Percentiles rank a stretch among this genome's conserved stretches.
Evolutionary conservation across 2,888 invertebrate species (phyloP).

Genomic region (Cheilosia scutellata): DNA sequence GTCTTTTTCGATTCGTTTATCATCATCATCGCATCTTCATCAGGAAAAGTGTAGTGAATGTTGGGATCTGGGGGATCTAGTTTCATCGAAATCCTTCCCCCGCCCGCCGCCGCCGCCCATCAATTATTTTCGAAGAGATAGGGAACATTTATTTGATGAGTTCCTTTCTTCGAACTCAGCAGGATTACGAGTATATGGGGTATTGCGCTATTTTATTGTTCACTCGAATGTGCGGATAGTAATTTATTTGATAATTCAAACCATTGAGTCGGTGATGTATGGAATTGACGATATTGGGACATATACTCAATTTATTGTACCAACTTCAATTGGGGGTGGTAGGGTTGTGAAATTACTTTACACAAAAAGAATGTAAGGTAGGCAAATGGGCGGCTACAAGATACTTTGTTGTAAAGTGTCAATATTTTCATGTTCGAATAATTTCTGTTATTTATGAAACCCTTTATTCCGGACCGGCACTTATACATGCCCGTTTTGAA

Average conservation of each 20-base stretch:
- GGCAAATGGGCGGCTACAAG: too few species aligned
- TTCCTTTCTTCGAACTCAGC: constrained; percentile 41
- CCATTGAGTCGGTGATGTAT: constrained; percentile 48
- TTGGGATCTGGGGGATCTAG: constrained; percentile 22
- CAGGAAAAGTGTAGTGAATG: background rate
- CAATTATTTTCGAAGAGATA: constrained; percentile 16
- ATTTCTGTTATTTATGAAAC: too few species aligned
- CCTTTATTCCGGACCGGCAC: too few species aligned
- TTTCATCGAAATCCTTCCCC: background rate
- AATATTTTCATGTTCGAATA: too few species aligned
- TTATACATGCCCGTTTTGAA: too few species aligned
- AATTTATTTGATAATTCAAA: constrained; percentile 47
- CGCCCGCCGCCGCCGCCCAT: constrained; percentile 1
- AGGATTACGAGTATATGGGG: constrained; percentile 23
- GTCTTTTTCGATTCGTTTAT: constrained; percentile 38
- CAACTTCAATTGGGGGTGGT: background rate
- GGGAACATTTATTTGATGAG: constrained; percentile 50
- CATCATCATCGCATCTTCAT: constrained; percentile 14
- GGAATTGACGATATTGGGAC: constrained; percentile 16
- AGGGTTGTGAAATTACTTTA: background rate
- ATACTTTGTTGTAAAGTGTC: too few species aligned
- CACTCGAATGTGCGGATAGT: constrained; percentile 23
- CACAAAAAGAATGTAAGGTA: too few species aligned
- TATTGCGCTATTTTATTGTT: constrained; percentile 32
- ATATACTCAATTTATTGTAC: background rate